A percentile compares a stretch with the other conserved stretches of the same genome.
Conservation (phyloP, 1,140 invertebrate species). For the Heliconius congener region DNA sequence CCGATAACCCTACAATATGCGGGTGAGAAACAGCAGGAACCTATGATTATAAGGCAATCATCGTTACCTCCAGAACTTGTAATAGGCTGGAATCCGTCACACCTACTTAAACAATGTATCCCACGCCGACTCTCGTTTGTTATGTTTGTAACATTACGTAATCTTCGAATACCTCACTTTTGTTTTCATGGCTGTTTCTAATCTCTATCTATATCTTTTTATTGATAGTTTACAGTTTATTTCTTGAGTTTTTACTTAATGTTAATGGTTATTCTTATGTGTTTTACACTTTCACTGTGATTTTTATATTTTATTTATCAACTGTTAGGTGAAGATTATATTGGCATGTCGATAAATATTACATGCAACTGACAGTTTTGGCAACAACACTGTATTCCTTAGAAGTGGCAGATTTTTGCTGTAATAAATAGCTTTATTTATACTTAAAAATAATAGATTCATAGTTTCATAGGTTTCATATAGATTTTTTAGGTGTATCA, state of each 20-base stretch:
- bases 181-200: conserved; percentile 36
- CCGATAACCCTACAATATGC: conserved; percentile 18
- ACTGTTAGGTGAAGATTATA: background rate
- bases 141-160: conserved; percentile 30
- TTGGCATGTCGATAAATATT: background rate
- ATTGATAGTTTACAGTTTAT: conserved; percentile 6
- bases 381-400: background rate
- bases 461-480: no score
- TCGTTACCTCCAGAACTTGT: conserved; percentile 53
- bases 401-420: no score
- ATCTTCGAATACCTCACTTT: conserved; percentile 38
- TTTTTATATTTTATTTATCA: background rate
- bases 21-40: conserved; percentile 45
- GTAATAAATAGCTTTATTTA: no score
- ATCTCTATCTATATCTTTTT: conserved; percentile 27
- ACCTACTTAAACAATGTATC: conserved; percentile 56
- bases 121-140: conserved; percentile 46
- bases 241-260: background rate
- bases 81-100: conserved; percentile 56
- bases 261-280: conserved; percentile 4
- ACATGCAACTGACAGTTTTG: background rate
- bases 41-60: conserved; percentile 68
- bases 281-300: background rate
- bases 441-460: no score
- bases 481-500: no score